Base-by-base conservation (phyloP, 2,113 vertebrate genomes). In the Upupa epops region DNA sequence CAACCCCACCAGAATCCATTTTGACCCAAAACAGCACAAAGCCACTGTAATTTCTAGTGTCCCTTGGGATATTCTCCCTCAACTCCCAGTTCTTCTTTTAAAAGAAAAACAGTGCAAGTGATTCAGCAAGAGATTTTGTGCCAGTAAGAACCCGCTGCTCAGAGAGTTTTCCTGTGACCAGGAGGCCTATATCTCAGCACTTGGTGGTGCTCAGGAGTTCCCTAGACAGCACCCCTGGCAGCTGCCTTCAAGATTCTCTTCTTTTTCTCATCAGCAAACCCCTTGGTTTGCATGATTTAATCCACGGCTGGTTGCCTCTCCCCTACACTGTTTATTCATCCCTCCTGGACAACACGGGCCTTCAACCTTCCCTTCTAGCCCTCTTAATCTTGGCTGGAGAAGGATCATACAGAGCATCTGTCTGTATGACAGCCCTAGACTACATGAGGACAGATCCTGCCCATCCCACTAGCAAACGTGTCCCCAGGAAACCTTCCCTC, bases 401-500 rank as follows among this genome's bases (percentile, higher is more conserved):
- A 71, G 51, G 63, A 76, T 34, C 86, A 72, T 5, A 25, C 58
- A 78, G 74, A 90, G 56, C 54, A 75, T 15, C 54, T 49, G 59
- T 21, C 66, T 51, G 22, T 3, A 46, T 28, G 36, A 58, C 17
- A 58, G 3, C 42, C 45, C 66, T 36, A 40, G 45, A 79, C 72
- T 25, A 69, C 89, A 63, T 17, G 28, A 42, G 40, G 40, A 55
- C 15, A 83, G 65, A 70, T 66, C 68, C 40, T 86, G 31, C 51
- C 52, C 83, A 61, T 87, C 28, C 22, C 73, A 73, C 58, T 42
- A 79, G 91, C 29, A 52, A 69, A 51, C 13, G 80, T 16, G 74
- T 86, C 75, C 87, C 80, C 68, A 21, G 73, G 77, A 87, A 89
- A 85, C 83, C 69, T 92, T 75, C 85, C 77, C 40, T 31, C 73